Base-by-base conservation (phyloP, 2,797 vertebrate genomes). In the Gila robusta region DNA sequence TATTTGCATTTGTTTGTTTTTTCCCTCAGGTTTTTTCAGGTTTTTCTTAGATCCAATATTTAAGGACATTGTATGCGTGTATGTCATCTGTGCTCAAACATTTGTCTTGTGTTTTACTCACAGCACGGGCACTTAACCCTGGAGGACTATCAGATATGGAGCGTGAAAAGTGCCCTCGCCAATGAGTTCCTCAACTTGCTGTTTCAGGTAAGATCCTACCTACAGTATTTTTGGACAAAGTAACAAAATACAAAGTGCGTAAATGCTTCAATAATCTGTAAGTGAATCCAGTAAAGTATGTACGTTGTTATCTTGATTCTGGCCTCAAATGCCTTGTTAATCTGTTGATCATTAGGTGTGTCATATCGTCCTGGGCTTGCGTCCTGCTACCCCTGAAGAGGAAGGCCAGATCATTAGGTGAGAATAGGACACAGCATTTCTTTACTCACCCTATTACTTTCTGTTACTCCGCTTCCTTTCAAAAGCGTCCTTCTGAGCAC, bases 141-240 rank as follows among this genome's bases (percentile, higher is more conserved):
- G 84, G 98, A 99, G 92, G 98, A 99, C 91, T 99, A 99, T 93
- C 98, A 99, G 94, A 99, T 99, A 89, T 99, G 98, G 98, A 99
- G 98, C 85, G 98, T 99, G 91, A 98, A 98, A 94, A 99, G 98
- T 88, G 96, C 98, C 70, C 96, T 99, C 88, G 98, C 98, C 94
- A 98, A 98, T 88, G 98, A 99, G 91, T 99, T 99, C 93, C 93
- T 99, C 91, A 99, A 99, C 93, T 96, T 99, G 47, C 97, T 99
- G 52, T 99, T 99, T 92, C 98, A 99, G 97, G 98, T 99, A 90
- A 56, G 89, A n/a, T 2, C n/a, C 16, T 59, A 12, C 21, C 32
- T 54, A 21, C 17, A 69, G 14, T 19, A 37, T 79, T 70, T 41
- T 32, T 69, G 1, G 54, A 35, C 6, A 4, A 7, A 59, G 12